Base-by-base conservation (phyloP, 2,113 vertebrate genomes). In the Thermophis baileyi region DNA sequence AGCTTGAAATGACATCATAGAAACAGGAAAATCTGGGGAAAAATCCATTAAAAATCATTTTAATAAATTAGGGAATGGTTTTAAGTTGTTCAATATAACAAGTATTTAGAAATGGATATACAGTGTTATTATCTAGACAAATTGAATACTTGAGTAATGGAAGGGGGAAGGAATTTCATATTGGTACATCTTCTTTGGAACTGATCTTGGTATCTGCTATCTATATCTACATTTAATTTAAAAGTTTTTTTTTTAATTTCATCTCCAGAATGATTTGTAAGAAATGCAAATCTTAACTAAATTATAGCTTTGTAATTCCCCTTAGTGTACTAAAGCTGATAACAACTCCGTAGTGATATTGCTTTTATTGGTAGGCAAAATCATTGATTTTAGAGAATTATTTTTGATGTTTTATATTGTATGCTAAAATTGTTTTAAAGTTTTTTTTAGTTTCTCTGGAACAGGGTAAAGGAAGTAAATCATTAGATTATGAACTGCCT, bases 391-490 rank as follows among this genome's bases (percentile, higher is more conserved):
- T 87, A 81, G 20, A 74, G 35, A 16, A 57, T 86, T 10, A 27
- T 90, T 90, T 90, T 90, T 93, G 44, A 93, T 86, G 57, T 74
- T 91, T 81, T 81, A 88, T 86, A 30, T 46, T 85, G 51, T 35
- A 49, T 50, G 69, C 89, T 89, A 89, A 89, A 85, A 88, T 87
- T 2, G 6, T 81, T 93, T 91, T 88, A 85, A 57, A 44, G 14
- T 50, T 92, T 44, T 91, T 87, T 92, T 91, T 89, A 95, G 88
- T 54, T 89, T 22, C n/a, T 91, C 87, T 50, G 44, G 47, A 85
- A 51, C 50, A 85, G 51, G 5, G 4, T 54, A 54, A 54, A 20
- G 53, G 53, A 54, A 54, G 18, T 20, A 54, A 40, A 74, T 18
- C 47, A 51, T 30, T 20, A 74, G 12, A 18, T 22, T 35, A 14